Evolutionary conservation across 2,113 vertebrate species (phyloP), one percentile per base, ranked within the genome.

Genomic region (Triplophysa dalaica): DNA sequence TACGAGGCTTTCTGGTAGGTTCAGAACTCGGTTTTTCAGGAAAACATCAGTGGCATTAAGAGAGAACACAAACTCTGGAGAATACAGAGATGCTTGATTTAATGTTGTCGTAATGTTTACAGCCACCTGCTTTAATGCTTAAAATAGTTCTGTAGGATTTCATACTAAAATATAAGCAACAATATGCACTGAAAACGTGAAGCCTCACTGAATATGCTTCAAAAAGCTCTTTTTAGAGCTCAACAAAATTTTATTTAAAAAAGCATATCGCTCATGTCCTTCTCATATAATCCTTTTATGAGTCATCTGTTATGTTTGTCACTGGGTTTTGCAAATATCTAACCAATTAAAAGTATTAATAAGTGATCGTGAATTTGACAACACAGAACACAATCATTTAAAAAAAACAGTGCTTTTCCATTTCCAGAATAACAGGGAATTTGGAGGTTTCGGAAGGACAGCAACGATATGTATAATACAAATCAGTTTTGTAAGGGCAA

Each of bases 21-120:
- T 94, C 68, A 96, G 92, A 86, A 96, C 92, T 4, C 96, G 93
- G 3, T 94, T 91, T 88, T 91, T 95, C 84, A 99, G 92, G 81
- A 97, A 95, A 43, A 86, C 87, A 26, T 99, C 97, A 0, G 94
- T 86, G 6, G 94, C 95, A 0, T 93, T 92, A 90, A 99, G 92
- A 14, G 84, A 88, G 77, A 97, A 87, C 26, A 98, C 83, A 6
- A 93, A 92, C 66, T 98, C 98, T 99, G 88, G 14, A 43, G 24
- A 65, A 22, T 5, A 66, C 6, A 77, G 17, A 65, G 26, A 22
- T 62, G 2, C 19, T 65, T 17, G 33, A 45, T 62, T 74, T 14
- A 62, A 2, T 62, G 41, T 1, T 2, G 5, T 3, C 26, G 26
- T 29, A 10, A 70, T 33, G 14, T 58, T 75, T 17, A 63, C 6